Evolutionary conservation across 1,140 invertebrate genomes (phyloP).

Genomic region (Adelges cooleyi): DNA sequence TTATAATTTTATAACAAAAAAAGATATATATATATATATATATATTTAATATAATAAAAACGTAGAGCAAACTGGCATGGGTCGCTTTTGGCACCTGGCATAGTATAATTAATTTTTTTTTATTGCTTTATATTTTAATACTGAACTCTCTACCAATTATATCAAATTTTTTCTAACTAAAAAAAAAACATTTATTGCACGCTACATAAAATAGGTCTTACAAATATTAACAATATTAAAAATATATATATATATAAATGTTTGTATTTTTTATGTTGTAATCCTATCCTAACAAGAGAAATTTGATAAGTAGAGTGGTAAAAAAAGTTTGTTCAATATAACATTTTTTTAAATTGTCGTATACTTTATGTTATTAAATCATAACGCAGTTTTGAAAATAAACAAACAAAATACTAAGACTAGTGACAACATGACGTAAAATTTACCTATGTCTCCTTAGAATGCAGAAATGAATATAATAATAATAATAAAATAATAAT

Average conservation of each 20-base stretch:
- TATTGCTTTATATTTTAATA: slow-evolving; percentile 14
- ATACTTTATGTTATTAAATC: slow-evolving; percentile 15
- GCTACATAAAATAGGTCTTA: slow-evolving; percentile 18
- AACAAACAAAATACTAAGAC: slow-evolving; percentile 25
- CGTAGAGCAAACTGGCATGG: slow-evolving; percentile 16
- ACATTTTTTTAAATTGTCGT: slow-evolving; percentile 1
- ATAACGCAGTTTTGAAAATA: slow-evolving; percentile 1
- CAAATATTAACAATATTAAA: slow-evolving; percentile 12
- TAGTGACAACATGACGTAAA: slow-evolving; percentile 3
- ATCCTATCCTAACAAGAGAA: not conserved
- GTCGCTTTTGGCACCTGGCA: slow-evolving; percentile 28
- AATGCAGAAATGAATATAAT: slow-evolving; percentile 4
- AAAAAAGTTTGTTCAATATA: slow-evolving; percentile 23
- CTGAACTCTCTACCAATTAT: slow-evolving; percentile 11
- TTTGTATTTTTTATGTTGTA: slow-evolving; percentile 1
- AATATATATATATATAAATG: not conserved
- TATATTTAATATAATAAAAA: slow-evolving; percentile 9
- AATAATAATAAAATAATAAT: not conserved
- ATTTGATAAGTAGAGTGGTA: slow-evolving; percentile 23
- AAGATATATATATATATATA: too few species aligned
- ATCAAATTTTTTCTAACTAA: slow-evolving; percentile 2
- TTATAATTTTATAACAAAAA: not conserved
- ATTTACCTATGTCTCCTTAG: not conserved
- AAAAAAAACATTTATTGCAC: slow-evolving; percentile 28
- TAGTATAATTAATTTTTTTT: slow-evolving; percentile 9